These are phyloP conservation scores for Bovichtus diacanthus DNA, from an alignment of 2,797 vertebrate species.

Conservation along the genomic window DNA sequence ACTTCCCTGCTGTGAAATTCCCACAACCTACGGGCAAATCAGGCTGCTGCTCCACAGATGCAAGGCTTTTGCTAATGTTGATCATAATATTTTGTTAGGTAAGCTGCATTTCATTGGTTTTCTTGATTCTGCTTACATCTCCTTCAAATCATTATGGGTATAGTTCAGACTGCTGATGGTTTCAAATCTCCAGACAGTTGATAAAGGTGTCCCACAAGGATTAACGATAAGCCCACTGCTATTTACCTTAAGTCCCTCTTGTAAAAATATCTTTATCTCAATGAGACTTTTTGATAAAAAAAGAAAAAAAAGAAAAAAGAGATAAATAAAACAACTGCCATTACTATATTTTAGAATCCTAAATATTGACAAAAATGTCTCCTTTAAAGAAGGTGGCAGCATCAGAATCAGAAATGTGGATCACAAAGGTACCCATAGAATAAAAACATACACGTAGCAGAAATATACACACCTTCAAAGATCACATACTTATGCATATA, in stretches of 20 bases:
- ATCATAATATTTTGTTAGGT: constrained; percentile 3
- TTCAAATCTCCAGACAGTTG: background rate
- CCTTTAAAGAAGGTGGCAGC: background rate
- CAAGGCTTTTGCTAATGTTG: background rate
- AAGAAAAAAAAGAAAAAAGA: background rate
- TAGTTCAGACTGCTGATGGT: background rate
- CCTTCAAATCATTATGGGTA: background rate
- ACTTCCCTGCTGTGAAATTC: constrained; percentile 71
- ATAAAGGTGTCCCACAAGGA: background rate
- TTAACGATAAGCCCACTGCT: background rate
- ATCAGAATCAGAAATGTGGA: background rate
- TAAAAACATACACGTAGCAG: background rate
- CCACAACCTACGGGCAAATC: constrained; percentile 44
- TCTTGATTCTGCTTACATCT: constrained; percentile 1
- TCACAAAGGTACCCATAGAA: background rate
- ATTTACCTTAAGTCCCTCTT: background rate
- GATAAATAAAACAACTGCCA: background rate
- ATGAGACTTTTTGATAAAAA: background rate
- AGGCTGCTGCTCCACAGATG: constrained; percentile 42
- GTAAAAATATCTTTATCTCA: background rate
- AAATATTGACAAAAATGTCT: background rate
- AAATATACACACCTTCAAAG: background rate
- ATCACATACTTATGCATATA: background rate
- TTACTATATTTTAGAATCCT: background rate
- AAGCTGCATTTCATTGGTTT: constrained; percentile 21